Conservation (phyloP, 2,113 vertebrate genomes). For the Strix aluco region DNA sequence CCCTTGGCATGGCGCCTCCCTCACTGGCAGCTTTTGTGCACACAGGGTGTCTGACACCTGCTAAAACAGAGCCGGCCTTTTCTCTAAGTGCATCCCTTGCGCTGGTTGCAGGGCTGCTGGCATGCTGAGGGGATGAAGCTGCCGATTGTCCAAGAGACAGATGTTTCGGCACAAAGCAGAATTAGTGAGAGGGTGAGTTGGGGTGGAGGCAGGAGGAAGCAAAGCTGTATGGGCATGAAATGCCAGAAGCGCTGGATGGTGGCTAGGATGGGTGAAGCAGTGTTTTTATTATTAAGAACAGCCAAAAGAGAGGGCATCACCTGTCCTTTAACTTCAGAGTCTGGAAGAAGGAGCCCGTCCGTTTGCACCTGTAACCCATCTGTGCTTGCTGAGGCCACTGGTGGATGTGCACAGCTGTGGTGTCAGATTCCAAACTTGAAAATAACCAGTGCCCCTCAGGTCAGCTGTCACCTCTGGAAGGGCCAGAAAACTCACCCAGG, state of each 20-base stretch:
- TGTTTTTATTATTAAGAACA: neutral
- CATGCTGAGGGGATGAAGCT: neutral
- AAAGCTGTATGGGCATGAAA: neutral
- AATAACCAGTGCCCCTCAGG: fast-evolving
- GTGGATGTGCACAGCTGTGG: fast-evolving
- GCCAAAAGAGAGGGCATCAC: neutral
- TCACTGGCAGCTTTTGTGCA: neutral
- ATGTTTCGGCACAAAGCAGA: neutral
- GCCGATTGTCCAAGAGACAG: neutral
- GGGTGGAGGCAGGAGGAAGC: neutral
- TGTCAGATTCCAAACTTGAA: neutral
- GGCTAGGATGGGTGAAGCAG: neutral
- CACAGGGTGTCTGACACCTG: neutral
- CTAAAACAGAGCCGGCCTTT: fast-evolving
- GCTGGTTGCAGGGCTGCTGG: neutral
- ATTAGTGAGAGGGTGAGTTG: neutral
- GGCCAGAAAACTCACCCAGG: neutral
- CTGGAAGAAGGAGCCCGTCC: neutral
- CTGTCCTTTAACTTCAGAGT: neutral
- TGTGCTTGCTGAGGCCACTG: fast-evolving
- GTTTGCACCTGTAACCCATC: neutral
- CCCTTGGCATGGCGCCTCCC: neutral
- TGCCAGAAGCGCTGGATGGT: neutral
- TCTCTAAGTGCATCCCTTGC: neutral
- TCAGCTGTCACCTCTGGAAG: neutral